phyloP scores from a whole-genome alignment of 2,888 invertebrate species.

The Crioceris asparagi region DNA sequence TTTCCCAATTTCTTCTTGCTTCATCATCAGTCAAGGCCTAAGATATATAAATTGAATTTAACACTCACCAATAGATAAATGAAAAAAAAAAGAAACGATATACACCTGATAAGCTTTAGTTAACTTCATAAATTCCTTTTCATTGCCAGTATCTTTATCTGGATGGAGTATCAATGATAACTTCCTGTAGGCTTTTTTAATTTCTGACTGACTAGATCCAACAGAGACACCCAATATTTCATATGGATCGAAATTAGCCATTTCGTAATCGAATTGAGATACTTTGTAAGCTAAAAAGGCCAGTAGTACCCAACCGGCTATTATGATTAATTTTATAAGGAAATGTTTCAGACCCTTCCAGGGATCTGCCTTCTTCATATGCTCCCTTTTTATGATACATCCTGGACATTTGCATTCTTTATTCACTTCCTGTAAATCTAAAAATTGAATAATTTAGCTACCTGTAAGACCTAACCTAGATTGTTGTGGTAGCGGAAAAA shows the following conservation, averaged over 20 bases:
- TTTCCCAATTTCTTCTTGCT: slow-evolving; percentile 94
- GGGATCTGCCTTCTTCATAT: slow-evolving; percentile 77
- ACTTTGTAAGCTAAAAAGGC: slow-evolving; percentile 80
- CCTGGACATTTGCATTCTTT: slow-evolving; percentile 83
- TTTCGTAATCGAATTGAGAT: slow-evolving; percentile 95
- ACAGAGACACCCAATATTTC: slow-evolving; percentile 85
- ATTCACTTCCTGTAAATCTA: slow-evolving; percentile 66
- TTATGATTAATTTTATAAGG: slow-evolving; percentile 65
- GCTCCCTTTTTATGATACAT: slow-evolving; percentile 74
- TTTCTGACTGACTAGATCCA: slow-evolving; percentile 76
- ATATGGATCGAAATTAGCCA: slow-evolving; percentile 98
- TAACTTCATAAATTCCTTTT: slow-evolving; percentile 93
- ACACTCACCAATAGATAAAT: neutral
- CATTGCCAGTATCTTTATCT: slow-evolving; percentile 94
- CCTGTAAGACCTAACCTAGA: no score
- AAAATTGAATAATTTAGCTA: slow-evolving; percentile 21
- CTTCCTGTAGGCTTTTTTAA: slow-evolving; percentile 92
- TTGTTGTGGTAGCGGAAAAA: no score
- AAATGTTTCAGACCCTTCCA: slow-evolving; percentile 76
- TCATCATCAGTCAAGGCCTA: slow-evolving; percentile 95
- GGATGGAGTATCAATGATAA: slow-evolving; percentile 92
- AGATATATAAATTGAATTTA: slow-evolving; percentile 9
- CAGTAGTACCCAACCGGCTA: slow-evolving; percentile 74
- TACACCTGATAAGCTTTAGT: slow-evolving; percentile 82
- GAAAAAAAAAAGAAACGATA: no score